phyloP scores from a whole-genome alignment of 2,113 vertebrate species.

The Cyanoderma ruficeps region DNA sequence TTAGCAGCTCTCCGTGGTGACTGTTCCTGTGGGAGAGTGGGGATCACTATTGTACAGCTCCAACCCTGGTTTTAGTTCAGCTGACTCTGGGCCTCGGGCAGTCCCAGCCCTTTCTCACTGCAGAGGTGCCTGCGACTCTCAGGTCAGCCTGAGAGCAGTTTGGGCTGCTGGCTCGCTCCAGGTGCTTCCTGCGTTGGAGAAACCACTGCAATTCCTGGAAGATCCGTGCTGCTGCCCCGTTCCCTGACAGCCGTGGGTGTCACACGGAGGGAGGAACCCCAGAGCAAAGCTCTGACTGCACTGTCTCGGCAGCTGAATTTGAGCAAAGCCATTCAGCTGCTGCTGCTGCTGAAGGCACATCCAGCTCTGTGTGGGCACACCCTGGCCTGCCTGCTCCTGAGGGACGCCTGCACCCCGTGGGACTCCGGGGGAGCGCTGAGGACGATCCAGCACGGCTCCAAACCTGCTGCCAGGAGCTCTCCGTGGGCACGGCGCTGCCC shows the following conservation, averaged over 20 bases:
- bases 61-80: background rate
- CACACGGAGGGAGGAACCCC: background rate
- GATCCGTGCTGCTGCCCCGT: rapidly evolving
- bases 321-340: background rate
- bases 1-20: background rate
- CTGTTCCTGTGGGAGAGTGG: background rate
- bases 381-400: background rate
- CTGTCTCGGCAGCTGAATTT: background rate
- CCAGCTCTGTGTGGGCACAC: rapidly evolving
- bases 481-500: rapidly evolving
- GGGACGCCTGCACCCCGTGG: rapidly evolving
- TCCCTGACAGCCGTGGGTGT: rapidly evolving
- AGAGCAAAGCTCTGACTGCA: background rate
- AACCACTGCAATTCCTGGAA: background rate
- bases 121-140: rapidly evolving
- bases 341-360: background rate
- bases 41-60: background rate
- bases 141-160: rapidly evolving
- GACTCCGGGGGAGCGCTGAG: rapidly evolving
- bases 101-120: rapidly evolving
- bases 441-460: rapidly evolving
- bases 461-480: rapidly evolving
- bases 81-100: background rate
- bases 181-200: background rate
- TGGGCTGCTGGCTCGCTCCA: rapidly evolving